Conservation (phyloP, 2,888 invertebrate genomes). For the Matsumyia berberina region DNA sequence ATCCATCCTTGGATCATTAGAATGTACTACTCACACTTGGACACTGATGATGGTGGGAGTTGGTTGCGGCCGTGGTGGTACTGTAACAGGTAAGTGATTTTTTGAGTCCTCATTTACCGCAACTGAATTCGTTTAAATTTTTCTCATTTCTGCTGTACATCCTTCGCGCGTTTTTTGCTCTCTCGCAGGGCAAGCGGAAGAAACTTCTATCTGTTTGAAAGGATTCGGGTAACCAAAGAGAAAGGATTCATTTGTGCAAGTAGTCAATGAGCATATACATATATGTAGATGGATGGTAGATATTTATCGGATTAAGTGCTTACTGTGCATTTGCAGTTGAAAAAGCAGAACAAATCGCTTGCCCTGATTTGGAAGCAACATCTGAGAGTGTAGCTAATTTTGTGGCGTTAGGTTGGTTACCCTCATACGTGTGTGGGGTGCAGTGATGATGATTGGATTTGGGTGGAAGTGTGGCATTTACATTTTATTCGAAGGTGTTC, state of each 20-base stretch:
- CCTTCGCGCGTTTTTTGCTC: not conserved
- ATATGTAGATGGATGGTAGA: not conserved
- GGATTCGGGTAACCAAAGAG: conserved; percentile 1
- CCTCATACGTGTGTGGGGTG: not conserved
- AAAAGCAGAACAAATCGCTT: conserved; percentile 71
- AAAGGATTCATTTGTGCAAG: conserved; percentile 19
- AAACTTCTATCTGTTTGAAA: conserved; percentile 12
- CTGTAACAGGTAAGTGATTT: conserved; percentile 70
- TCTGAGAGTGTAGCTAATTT: conserved; percentile 58
- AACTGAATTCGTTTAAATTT: conserved; percentile 46
- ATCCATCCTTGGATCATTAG: conserved; percentile 11
- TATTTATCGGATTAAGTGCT: conserved; percentile 70
- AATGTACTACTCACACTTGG: conserved; percentile 39
- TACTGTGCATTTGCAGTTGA: conserved; percentile 69
- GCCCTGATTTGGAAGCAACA: conserved; percentile 64
- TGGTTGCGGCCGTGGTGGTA: conserved; percentile 11
- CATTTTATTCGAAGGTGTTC: conserved; percentile 3
- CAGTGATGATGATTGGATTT: not conserved
- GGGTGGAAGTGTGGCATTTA: not conserved
- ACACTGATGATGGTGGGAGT: conserved; percentile 39
- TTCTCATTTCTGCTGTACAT: not conserved
- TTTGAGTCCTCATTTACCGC: conserved; percentile 46
- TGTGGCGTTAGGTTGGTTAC: not conserved
- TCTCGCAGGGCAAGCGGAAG: not conserved
- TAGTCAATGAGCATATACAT: not conserved